A percentile compares a stretch with the other conserved stretches of the same genome.
Evolutionary conservation across 2,113 vertebrate genomes (phyloP).

Genomic region (Microcebus ravelobensis): DNA sequence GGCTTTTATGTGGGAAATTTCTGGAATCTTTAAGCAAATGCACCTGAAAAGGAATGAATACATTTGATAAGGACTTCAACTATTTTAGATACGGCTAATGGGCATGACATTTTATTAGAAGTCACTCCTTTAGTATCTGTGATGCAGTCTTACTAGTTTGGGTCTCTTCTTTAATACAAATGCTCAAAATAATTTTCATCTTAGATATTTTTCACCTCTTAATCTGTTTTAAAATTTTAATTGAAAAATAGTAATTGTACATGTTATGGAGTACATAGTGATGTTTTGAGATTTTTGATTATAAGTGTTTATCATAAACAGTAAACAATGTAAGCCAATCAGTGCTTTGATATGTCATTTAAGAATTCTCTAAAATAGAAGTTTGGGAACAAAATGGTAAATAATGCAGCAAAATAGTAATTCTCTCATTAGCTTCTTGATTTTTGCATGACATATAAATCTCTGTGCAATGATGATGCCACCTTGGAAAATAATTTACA

Average conservation of each 20-base stretch:
- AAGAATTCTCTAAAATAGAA: background rate
- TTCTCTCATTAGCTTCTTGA: background rate
- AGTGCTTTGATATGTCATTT: background rate
- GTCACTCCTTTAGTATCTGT: background rate
- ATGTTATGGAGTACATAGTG: no score
- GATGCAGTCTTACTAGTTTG: background rate
- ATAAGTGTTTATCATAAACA: background rate
- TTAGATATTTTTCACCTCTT: background rate
- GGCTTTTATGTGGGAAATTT: background rate
- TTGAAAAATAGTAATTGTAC: no score
- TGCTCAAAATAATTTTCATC: background rate
- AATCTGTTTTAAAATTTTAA: background rate
- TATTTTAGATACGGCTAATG: background rate
- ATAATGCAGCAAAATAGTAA: background rate
- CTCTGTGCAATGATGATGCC: background rate
- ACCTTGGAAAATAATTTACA: background rate
- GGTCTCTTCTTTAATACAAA: background rate
- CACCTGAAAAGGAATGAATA: background rate
- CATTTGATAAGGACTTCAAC: background rate
- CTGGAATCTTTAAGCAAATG: background rate
- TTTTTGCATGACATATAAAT: background rate
- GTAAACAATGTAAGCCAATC: background rate
- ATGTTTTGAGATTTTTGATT: background rate
- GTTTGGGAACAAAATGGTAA: background rate
- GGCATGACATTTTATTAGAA: background rate